Evolutionary conservation across 2,888 invertebrate species (phyloP), one percentile per base, ranked within the genome.

Genomic region (Idaea dimidiata): DNA sequence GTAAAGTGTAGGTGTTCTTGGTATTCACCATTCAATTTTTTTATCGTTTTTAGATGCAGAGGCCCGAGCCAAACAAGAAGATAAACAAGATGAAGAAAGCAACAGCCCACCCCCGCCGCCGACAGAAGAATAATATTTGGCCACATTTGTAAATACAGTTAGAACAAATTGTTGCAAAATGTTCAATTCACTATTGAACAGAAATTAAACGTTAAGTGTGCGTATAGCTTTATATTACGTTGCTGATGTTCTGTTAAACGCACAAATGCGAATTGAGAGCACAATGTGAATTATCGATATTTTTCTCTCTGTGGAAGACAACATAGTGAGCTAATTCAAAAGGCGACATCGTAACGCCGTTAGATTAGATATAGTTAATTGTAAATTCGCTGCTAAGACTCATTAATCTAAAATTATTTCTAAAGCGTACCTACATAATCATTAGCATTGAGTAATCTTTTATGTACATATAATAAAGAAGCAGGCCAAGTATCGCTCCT

Each of bases 51-150:
- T 83, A 94, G 94, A 94, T 72, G 94, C 94, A 8, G 94, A 94
- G 79, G 89, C 92, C 54, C 86, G 93, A 64, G 93, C 93, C 74
- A 93, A 84, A 74, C 89, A 83, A 63, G 91, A 92, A 63, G 89
- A 88, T 74, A 93, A 84, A 73, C 89, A 83, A 63, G 91, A 92
- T 63, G 89, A 88, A 72, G 91, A 89, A 76, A 83, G 74, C 75
- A 83, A 78, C 74, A 80, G 75, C 53, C 75, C 80, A 10, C 82
- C 86, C 53, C 80, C 84, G 54, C 79, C 85, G 53, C 75, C 83
- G 59, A 77, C 90, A 72, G 92, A 92, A 78, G 93, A 93, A 93
- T 93, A 92, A 89, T 91, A 91, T 91, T 88, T 93, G 83, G 91
- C 91, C 88, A 82, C 87, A 72, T 79, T 91, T 91, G 91, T 91